phyloP scores from a whole-genome alignment of 2,888 invertebrate species.

The Nomada hirtipes region DNA sequence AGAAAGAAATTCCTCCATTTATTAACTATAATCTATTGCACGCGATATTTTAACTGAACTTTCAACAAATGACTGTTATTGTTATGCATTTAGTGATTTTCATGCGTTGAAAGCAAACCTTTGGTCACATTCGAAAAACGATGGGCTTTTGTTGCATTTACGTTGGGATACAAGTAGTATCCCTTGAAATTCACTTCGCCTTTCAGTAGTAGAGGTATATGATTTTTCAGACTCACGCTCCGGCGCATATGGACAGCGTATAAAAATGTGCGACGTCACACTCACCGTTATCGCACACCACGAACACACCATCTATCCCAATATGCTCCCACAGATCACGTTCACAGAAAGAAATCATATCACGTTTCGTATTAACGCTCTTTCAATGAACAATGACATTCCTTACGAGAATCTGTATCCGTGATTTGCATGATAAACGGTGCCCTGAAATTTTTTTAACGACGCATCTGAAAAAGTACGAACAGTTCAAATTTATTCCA shows the following conservation, averaged over 20 bases:
- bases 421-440: not conserved
- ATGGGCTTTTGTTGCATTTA: no score
- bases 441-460: not conserved
- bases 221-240: conserved; percentile 11
- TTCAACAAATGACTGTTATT: no score
- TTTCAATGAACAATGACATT: not conserved
- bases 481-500: not conserved
- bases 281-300: conserved; percentile 12
- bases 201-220: not conserved
- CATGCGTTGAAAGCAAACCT: not conserved
- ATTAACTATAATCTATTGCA: no score
- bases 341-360: conserved; percentile 35
- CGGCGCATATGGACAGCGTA: not conserved
- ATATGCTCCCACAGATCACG: conserved; percentile 28
- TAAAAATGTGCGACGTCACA: conserved; percentile 29
- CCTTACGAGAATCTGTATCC: not conserved
- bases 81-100: no score
- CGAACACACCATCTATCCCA: conserved; percentile 6
- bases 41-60: no score
- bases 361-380: conserved; percentile 38
- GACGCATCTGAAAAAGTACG: not conserved
- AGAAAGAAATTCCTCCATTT: not conserved
- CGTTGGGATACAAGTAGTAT: not conserved
- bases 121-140: not conserved
- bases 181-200: not conserved